Conservation (phyloP, 2,797 vertebrate species). For the Microhierax caerulescens region DNA sequence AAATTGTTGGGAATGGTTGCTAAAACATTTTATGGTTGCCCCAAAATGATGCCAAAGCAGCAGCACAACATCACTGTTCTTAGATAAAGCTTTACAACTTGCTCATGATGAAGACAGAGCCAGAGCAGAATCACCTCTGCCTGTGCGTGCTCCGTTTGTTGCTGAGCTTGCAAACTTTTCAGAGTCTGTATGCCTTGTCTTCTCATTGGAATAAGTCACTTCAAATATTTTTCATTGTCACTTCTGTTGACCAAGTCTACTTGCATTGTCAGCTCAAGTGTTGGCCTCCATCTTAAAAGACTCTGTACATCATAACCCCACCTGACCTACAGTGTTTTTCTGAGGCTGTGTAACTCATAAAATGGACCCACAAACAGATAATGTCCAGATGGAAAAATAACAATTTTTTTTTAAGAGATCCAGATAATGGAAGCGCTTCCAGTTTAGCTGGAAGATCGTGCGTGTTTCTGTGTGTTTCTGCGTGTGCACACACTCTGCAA, state of each 20-base stretch:
- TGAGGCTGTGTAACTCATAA: background rate
- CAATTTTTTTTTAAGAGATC: background rate
- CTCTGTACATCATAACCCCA: accelerated
- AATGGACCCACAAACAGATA: background rate
- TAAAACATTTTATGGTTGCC: background rate
- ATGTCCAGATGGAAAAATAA: background rate
- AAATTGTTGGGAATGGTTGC: background rate
- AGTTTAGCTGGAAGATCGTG: background rate
- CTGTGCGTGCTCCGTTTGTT: background rate
- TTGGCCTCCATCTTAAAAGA: background rate
- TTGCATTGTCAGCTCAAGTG: background rate
- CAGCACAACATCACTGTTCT: background rate
- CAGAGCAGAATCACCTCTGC: background rate
- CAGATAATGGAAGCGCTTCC: background rate
- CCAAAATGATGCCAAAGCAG: background rate
- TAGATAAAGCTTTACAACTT: background rate
- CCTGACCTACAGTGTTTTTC: background rate
- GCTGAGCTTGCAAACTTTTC: background rate
- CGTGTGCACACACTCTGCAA: accelerated
- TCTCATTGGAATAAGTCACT: background rate
- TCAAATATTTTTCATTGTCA: background rate
- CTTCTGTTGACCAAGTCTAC: background rate
- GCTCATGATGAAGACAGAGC: background rate
- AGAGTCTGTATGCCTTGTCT: background rate
- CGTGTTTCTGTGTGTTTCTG: background rate